Evolutionary conservation across 2,888 invertebrate species (phyloP).

Genomic region (Mythimna pallens): DNA sequence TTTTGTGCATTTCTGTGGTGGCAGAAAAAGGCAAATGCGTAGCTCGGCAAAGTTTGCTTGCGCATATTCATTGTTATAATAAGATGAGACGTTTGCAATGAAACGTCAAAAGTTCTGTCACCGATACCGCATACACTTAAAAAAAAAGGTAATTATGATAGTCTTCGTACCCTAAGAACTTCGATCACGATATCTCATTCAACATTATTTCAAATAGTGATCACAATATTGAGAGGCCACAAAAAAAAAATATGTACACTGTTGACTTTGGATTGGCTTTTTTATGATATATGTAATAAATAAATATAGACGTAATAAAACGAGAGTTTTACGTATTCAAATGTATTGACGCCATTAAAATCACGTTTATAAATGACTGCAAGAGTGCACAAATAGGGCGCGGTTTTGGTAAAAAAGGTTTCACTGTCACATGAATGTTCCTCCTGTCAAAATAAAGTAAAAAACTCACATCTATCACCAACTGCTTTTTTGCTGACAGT

Average conservation of each 20-base stretch:
- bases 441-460: neutral
- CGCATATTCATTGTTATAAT: too few relatives aligned
- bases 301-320: constrained; percentile 2
- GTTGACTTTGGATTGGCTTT: constrained; percentile 8
- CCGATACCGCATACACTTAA: too few relatives aligned
- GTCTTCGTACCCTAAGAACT: too few relatives aligned
- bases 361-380: neutral
- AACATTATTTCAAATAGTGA: neutral
- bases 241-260: neutral
- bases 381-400: neutral
- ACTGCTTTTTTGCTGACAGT: neutral
- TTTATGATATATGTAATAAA: neutral
- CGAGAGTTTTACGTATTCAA: constrained; percentile 5
- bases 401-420: neutral
- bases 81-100: neutral
- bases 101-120: neutral
- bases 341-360: neutral
- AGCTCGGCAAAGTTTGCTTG: neutral
- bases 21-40: neutral
- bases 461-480: neutral
- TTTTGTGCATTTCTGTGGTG: constrained; percentile 1
- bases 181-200: neutral
- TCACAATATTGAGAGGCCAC: neutral
- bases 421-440: neutral
- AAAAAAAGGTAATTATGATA: too few relatives aligned